Conservation (phyloP, 1,140 invertebrate species). For the Thalassaphorura encarpata region DNA sequence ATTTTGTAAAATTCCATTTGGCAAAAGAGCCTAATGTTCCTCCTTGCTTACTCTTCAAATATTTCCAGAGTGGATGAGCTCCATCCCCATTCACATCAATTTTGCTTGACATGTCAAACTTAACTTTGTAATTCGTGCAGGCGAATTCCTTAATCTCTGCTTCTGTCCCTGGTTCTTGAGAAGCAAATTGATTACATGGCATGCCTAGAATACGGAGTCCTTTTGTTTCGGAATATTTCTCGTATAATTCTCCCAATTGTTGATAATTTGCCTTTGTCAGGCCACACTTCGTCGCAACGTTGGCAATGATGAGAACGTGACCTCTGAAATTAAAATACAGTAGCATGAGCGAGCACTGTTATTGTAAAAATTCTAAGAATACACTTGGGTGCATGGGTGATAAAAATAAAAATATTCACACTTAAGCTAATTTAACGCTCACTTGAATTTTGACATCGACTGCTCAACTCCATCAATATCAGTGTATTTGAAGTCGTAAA, state of each 20-base stretch:
- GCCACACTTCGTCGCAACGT: slow-evolving; percentile 78
- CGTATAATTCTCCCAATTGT: slow-evolving; percentile 59
- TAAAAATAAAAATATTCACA: too few relatives aligned
- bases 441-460: slow-evolving; percentile 58
- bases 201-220: slow-evolving; percentile 72
- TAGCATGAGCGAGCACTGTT: not conserved
- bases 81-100: slow-evolving; percentile 74
- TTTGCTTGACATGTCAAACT: slow-evolving; percentile 71
- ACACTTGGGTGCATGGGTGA: not conserved
- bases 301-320: slow-evolving; percentile 63
- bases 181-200: slow-evolving; percentile 84
- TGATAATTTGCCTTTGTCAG: slow-evolving; percentile 62
- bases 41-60: slow-evolving; percentile 67
- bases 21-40: slow-evolving; percentile 62
- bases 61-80: slow-evolving; percentile 79
- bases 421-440: slow-evolving; percentile 12
- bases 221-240: slow-evolving; percentile 52
- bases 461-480: slow-evolving; percentile 63
- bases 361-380: not conserved
- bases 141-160: slow-evolving; percentile 63
- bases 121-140: slow-evolving; percentile 54
- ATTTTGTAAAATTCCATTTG: slow-evolving; percentile 98
- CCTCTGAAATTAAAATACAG: slow-evolving; percentile 38
- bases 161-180: slow-evolving; percentile 59
- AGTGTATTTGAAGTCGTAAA: slow-evolving; percentile 64